Conservation (phyloP, 2,797 vertebrate species). For the Syngnathus acus region DNA sequence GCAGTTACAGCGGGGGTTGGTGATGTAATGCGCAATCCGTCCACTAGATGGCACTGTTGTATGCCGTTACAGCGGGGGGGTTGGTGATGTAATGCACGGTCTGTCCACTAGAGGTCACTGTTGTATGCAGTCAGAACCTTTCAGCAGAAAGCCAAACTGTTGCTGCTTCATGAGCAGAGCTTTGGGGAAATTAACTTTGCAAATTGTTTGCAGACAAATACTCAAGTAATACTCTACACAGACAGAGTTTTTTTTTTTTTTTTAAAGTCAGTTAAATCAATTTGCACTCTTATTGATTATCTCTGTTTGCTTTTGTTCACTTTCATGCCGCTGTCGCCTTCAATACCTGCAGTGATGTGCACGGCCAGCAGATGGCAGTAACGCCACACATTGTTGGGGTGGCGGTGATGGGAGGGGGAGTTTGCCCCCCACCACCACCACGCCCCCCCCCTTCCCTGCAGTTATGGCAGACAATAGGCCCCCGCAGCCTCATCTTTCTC, state of each 20-base stretch:
- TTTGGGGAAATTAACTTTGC: too few species aligned
- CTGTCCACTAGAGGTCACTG: not conserved
- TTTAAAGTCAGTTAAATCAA: not conserved
- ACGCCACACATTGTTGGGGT: slow-evolving; percentile 20
- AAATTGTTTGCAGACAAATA: too few species aligned
- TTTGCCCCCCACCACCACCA: not conserved
- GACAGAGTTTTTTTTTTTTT: not conserved
- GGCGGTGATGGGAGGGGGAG: not conserved
- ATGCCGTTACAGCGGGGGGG: not conserved
- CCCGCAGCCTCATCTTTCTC: slow-evolving; percentile 19
- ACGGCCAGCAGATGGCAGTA: slow-evolving; percentile 64
- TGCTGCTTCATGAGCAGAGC: not conserved
- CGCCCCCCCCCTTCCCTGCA: not conserved
- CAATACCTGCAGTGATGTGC: fast-evolving
- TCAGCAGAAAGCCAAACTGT: too few species aligned
- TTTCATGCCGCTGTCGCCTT: not conserved
- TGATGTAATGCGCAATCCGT: not conserved
- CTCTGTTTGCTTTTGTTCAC: not conserved
- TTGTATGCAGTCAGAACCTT: not conserved
- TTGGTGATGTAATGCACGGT: not conserved
- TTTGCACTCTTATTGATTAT: not conserved
- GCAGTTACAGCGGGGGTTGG: not conserved
- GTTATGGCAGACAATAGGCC: not conserved
- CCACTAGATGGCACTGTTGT: too few species aligned
- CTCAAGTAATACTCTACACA: not conserved